Conservation (phyloP, 2,888 invertebrate genomes). For the Poecilobothrus nobilitatus region DNA sequence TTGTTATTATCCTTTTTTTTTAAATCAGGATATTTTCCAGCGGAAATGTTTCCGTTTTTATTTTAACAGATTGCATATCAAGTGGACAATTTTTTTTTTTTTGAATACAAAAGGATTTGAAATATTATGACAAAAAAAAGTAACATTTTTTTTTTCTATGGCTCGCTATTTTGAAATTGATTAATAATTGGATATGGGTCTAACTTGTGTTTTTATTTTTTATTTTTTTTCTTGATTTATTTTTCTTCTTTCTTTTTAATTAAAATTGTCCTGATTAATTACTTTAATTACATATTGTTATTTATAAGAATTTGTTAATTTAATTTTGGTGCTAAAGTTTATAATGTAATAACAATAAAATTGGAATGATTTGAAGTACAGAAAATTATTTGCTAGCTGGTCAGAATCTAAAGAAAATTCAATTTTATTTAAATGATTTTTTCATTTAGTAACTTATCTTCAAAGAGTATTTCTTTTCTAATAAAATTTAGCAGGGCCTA, state of each 20-base stretch:
- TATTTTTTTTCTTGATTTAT: background rate
- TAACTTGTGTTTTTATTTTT: no score
- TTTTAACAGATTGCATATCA: background rate
- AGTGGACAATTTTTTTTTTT: background rate
- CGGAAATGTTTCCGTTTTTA: background rate
- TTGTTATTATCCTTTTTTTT: background rate
- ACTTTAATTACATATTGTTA: background rate
- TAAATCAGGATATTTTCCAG: background rate
- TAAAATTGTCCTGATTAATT: slow-evolving; percentile 1
- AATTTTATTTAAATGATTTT: no score
- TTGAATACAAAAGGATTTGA: background rate
- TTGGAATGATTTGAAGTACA: no score
- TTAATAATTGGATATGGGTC: background rate
- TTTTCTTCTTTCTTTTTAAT: background rate
- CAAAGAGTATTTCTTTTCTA: no score
- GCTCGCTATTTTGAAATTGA: background rate
- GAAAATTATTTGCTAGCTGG: no score
- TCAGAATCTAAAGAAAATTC: no score
- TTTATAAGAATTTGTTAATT: no score
- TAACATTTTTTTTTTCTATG: background rate
- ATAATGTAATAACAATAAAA: no score
- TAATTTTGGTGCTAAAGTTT: no score
- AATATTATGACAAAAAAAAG: background rate
- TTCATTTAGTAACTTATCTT: no score
- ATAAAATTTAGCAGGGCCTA: no score